phyloP scores from a whole-genome alignment of 92 coral and sea anemone genomes.

The Heteractis magnifica region DNA sequence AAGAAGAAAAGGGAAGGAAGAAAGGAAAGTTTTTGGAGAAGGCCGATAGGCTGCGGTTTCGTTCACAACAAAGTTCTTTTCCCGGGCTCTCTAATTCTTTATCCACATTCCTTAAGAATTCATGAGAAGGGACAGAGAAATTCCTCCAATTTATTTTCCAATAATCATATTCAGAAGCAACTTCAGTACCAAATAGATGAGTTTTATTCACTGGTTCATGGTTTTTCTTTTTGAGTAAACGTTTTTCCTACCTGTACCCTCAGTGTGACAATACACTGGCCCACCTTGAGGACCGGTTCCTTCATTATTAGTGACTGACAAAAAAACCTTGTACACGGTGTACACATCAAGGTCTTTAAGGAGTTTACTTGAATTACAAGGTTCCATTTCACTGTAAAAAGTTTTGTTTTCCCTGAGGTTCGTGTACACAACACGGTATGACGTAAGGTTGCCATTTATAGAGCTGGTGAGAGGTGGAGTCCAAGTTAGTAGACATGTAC shows the following conservation, averaged over 20 bases:
- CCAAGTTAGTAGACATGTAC: slow-evolving; percentile 33
- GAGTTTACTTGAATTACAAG: slow-evolving; percentile 21
- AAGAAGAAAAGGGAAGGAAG: too few relatives aligned
- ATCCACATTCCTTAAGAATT: too few relatives aligned
- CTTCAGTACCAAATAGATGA: not conserved
- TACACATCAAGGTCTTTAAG: slow-evolving; percentile 4
- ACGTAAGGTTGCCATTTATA: slow-evolving; percentile 19
- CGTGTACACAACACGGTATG: slow-evolving; percentile 17
- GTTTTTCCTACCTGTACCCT: slow-evolving; percentile 21
- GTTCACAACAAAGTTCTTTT: too few relatives aligned
- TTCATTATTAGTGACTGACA: not conserved
- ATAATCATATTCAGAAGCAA: too few relatives aligned
- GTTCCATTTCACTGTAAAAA: slow-evolving; percentile 8
- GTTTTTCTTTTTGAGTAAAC: too few relatives aligned
- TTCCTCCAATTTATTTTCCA: too few relatives aligned
- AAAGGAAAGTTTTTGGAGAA: too few relatives aligned
- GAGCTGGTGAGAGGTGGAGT: slow-evolving; percentile 9
- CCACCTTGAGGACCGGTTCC: slow-evolving; percentile 14
- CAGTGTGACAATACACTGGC: slow-evolving; percentile 34
- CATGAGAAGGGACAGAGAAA: too few relatives aligned
- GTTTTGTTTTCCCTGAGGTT: not conserved
- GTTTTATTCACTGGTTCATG: not conserved
- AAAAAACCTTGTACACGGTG: not conserved
- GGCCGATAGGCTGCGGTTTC: too few relatives aligned
- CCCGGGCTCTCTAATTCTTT: too few relatives aligned